These are phyloP conservation scores for Mormyrus lacerda DNA, from an alignment of 2,113 vertebrate genomes.

Conservation along the genomic window DNA sequence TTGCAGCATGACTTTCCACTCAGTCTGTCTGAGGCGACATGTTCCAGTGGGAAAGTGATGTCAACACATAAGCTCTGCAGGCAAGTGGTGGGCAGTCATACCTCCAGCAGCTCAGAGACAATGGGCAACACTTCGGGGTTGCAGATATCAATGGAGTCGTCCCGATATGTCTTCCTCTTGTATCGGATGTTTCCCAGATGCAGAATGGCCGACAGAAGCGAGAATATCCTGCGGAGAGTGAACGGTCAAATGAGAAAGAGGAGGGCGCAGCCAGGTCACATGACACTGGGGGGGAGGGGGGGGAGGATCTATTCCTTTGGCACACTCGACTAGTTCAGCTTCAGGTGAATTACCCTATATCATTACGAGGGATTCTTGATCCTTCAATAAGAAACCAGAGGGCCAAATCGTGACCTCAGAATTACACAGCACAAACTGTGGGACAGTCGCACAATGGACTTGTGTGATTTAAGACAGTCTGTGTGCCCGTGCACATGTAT, in stretches of 20 bases:
- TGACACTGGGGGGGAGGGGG: not conserved
- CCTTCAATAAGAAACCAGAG: not conserved
- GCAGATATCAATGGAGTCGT: constrained; percentile 93
- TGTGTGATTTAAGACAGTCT: not conserved
- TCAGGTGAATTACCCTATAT: not conserved
- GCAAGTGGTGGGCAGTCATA: constrained; percentile 40
- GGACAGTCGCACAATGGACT: not conserved
- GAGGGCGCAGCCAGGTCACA: not conserved
- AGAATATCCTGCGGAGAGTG: constrained; percentile 75
- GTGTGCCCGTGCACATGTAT: not conserved
- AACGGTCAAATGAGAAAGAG: not conserved
- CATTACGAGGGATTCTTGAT: not conserved
- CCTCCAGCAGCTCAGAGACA: constrained; percentile 90
- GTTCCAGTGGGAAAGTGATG: not conserved
- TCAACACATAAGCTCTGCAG: not conserved
- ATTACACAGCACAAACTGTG: not conserved
- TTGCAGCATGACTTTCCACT: not conserved
- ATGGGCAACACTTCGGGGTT: constrained; percentile 84
- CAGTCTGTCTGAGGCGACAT: not conserved
- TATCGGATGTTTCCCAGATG: constrained; percentile 96
- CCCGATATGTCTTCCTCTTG: constrained; percentile 91
- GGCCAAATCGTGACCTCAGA: not conserved
- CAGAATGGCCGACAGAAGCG: constrained; percentile 87
- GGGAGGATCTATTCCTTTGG: not conserved
- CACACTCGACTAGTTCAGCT: not conserved